Evolutionary conservation across 2,797 vertebrate genomes (phyloP), one percentile per base, ranked within the genome.

Genomic region (Anas georgica): DNA sequence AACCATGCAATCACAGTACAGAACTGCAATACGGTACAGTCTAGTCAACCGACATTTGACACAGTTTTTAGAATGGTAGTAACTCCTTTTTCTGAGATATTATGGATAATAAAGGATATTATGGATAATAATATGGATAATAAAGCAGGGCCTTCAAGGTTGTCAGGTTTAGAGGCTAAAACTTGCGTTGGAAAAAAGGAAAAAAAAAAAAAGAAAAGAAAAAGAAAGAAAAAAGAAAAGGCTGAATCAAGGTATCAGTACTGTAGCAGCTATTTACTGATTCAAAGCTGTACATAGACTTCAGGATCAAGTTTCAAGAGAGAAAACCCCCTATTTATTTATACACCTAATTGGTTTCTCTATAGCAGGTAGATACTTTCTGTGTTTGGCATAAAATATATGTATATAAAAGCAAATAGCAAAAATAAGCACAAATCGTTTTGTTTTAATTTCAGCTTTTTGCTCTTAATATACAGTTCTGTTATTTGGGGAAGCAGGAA

Each of bases 331-430:
- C 8, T 39, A 9, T 45, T 92, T 73, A 26, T 45, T 81, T 63
- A 14, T 18, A 20, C 7, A 35, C 59, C 43, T 54, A 52, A 69
- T 70, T 74, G 26, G 9, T 86, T 96, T 86, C 63, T 58, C 28
- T 86, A 22, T 73, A 86, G 85, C 89, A 95, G 92, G 91, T 95
- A 76, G 50, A 79, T 75, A 59, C 17, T 37, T 92, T 72, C 41
- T 63, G 45, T 72, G 48, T 78, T 95, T 86, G 83, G 31, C 70
- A 46, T 70, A 52, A 86, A 9, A 69, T 88, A 62, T 8, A 60
- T 12, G 9, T 25, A 54, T 86, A 64, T 84, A 73, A 88, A 94
- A 93, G 43, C 28, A 92, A 92, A 76, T 66, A 66, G 56, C 52
- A 84, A 73, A 63, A 83, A 88, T 67, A 86, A 90, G 25, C 12